Base-by-base conservation (phyloP, 2,888 invertebrate genomes). In the Leucophenga maculata region DNA sequence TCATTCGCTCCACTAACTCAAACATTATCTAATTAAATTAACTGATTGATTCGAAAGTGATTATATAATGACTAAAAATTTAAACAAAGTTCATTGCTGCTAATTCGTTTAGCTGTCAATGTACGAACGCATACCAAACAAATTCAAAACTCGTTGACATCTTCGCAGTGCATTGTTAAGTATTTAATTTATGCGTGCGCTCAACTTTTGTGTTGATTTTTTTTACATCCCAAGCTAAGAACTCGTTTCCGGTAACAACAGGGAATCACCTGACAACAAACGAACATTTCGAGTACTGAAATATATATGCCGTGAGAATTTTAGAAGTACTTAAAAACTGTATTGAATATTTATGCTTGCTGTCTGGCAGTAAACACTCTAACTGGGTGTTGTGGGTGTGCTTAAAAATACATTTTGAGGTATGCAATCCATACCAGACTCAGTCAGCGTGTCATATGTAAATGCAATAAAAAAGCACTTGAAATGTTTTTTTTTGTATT, bases 371-470 rank as follows among this genome's bases (percentile, higher is more conserved):
- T 8, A 39, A 39, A 39, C 11, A 8, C 11, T 39, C 8, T 8
- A 39, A 1, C 11, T 39, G 3, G 32, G 8, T 32, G 8, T 32
- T 39, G 55, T 55, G 59, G 59, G 59, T 31, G 59, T 39, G 11
- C 3, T 55, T 16, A 22, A 22, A 18, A 55, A 11, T 39, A 39
- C 8, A 16, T 52, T 16, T 13, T 6, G 16, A 18, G 18, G 9
- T 52, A 52, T n/a, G 52, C 16, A 52, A 14, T n/a, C 20, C 16
- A 22, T 9, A 9, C 26, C 9, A 55, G 59, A 39, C 46, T 64
- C 13, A 64, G 62, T 64, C 62, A 64, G 62, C 62, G 62, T 64
- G 62, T 64, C 62, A 64, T 20, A 48, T 46, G 48, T 9, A 22
- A 46, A 26, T 64, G 16, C 16, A 50, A 50, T 18, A 16, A n/a